phyloP scores from a whole-genome alignment of 1,140 invertebrate species.

The Drosophila bifasciata region DNA sequence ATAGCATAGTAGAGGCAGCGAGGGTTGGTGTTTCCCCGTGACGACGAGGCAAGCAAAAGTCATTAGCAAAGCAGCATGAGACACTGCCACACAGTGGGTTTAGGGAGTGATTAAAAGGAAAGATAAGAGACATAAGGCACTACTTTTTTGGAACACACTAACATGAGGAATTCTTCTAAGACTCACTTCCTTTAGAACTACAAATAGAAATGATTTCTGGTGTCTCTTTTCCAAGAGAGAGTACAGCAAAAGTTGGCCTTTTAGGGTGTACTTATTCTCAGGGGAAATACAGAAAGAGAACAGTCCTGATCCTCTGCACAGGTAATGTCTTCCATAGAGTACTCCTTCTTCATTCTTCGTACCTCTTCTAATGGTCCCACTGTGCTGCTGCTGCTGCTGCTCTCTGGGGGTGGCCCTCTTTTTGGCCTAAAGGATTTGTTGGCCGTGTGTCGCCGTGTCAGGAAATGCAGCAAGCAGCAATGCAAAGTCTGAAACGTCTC shows the following conservation, averaged over 20 bases:
- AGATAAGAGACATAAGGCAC: no score
- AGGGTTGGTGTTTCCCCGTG: no score
- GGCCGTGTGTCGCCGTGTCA: constrained; percentile 42
- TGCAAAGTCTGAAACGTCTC: constrained; percentile 16
- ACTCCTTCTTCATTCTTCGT: no score
- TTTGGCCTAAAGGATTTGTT: constrained; percentile 32
- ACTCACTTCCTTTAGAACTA: neutral
- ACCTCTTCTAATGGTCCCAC: neutral
- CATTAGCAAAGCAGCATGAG: constrained; percentile 65
- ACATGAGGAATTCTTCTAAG: neutral
- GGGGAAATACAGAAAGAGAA: no score
- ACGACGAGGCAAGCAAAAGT: constrained; percentile 64
- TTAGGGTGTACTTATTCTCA: no score
- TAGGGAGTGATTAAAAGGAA: neutral
- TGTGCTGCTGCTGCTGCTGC: constrained; percentile 11
- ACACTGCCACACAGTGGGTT: constrained; percentile 10
- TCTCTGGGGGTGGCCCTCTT: constrained; percentile 40
- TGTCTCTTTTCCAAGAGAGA: no score
- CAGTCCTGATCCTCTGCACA: no score
- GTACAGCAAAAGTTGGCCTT: no score
- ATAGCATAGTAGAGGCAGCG: neutral
- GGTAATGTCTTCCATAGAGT: no score
- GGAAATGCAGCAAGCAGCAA: constrained; percentile 80
- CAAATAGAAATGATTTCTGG: neutral
- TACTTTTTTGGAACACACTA: neutral